Percentiles rank a stretch among this genome's conserved stretches.
Evolutionary conservation across 2,797 vertebrate genomes (phyloP).

Genomic region (Poliocrania exsul): DNA sequence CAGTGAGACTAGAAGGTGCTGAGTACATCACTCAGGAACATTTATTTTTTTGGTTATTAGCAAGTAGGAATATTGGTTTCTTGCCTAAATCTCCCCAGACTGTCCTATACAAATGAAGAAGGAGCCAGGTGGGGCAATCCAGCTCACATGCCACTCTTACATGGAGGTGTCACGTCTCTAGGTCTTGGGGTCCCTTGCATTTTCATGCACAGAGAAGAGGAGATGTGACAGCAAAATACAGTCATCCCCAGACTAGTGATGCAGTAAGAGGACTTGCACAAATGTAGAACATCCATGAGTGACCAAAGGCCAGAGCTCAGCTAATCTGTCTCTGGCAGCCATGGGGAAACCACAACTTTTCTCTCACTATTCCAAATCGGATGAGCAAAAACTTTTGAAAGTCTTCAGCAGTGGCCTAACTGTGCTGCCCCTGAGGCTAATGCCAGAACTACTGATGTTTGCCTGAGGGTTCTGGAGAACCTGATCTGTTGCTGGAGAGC

Average conservation of each 20-base stretch:
- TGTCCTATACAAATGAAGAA: neutral
- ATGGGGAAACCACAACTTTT: neutral
- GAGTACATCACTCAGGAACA: neutral
- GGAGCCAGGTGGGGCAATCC: neutral
- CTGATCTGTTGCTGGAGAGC: neutral
- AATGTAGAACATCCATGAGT: neutral
- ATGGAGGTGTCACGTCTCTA: neutral
- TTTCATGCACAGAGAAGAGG: neutral
- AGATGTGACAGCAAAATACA: neutral
- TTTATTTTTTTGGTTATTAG: neutral
- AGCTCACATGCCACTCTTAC: neutral
- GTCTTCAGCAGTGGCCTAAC: neutral
- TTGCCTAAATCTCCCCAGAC: neutral
- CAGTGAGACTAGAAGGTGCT: conserved; percentile 30
- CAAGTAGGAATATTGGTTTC: neutral
- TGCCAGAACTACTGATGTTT: neutral
- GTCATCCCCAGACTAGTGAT: neutral
- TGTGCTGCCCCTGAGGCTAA: neutral
- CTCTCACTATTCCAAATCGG: neutral
- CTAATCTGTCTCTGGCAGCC: neutral
- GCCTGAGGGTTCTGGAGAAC: neutral
- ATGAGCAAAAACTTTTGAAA: neutral
- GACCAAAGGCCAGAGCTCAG: neutral
- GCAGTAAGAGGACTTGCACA: neutral
- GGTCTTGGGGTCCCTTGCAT: neutral